phyloP scores from a whole-genome alignment of 2,797 vertebrate species.

The Parotocinclus haroldoi region DNA sequence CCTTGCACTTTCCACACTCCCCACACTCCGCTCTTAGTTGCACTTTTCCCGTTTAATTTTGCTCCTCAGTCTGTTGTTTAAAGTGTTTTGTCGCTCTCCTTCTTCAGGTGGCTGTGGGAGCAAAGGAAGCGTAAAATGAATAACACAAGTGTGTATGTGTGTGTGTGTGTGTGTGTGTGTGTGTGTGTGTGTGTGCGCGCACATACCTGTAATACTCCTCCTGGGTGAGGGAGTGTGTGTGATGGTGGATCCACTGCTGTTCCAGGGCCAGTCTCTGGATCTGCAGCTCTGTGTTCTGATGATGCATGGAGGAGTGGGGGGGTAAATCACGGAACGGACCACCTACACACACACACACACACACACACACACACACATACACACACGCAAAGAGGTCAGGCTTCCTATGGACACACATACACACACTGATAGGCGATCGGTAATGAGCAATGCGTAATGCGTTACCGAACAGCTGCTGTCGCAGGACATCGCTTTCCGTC shows the following conservation, averaged over 20 bases:
- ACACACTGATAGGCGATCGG: no score
- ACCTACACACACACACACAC: constrained; percentile 63
- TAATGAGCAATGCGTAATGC: constrained; percentile 67
- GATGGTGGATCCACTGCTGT: constrained; percentile 95
- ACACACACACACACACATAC: no score
- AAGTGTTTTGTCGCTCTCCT: constrained; percentile 97
- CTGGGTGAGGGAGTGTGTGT: constrained; percentile 93
- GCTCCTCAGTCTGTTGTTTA: constrained; percentile 66
- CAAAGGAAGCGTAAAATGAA: constrained; percentile 24
- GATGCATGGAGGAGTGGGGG: constrained; percentile 94
- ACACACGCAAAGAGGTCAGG: no score
- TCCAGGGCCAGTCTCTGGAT: constrained; percentile 99
- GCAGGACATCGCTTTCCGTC: constrained; percentile 97
- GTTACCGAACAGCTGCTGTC: constrained; percentile 99
- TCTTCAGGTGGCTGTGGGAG: constrained; percentile 91
- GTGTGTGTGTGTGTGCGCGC: no score
- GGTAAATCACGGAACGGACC: constrained; percentile 96
- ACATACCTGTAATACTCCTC: constrained; percentile 96
- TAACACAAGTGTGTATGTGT: background rate
- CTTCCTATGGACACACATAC: no score
- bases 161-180: constrained; percentile 16
- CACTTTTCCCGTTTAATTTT: constrained; percentile 42
- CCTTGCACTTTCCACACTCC: no score
- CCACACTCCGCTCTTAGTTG: constrained; percentile 41
- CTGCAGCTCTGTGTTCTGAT: constrained; percentile 97